Evolutionary conservation across 2,113 vertebrate species (phyloP), one percentile per base, ranked within the genome.

Genomic region (Atractosteus spatula): DNA sequence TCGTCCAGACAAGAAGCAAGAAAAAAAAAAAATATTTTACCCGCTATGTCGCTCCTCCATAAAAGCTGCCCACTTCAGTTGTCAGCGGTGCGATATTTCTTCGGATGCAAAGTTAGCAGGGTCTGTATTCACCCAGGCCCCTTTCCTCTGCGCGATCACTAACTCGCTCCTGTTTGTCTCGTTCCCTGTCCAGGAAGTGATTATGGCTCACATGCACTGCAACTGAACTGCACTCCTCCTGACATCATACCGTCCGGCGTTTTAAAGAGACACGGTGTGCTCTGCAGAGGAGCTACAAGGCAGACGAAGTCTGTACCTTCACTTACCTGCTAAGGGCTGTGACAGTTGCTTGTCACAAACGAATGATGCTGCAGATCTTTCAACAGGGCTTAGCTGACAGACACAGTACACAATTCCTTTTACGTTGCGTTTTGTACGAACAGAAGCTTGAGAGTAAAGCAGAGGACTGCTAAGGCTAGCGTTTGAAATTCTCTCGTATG

Each of bases 101-200:
- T 73, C 82, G 71, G 81, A 79, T 83, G 70, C 70, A 87, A 90
- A 91, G 84, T 92, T 90, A 82, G 71, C 78, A 70, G 80, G 83
- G 77, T 84, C 80, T 78, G 66, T 65, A 47, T 68, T 55, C 64
- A 70, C 16, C 72, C 81, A 82, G 81, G 83, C 77, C 85, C 83
- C 78, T 68, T 78, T 79, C 69, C 69, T 78, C 80, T 65, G 62
- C 54, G 43, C 68, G 56, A 62, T 65, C 62, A 77, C 77, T 83
- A 72, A 72, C 80, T 72, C 78, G 14, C 57, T 55, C 73, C 74
- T 84, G 80, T 68, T 77, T 86, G 82, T 81, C 78, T 81, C 79
- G 87, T 82, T 85, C 81, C 83, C 80, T 84, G 73, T 87, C 83
- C 89, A 92, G 89, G 90, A 93, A 93, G 91, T 91, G 89, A 88